Evolutionary conservation across 1,140 invertebrate species (phyloP).

Genomic region (Drosophila truncata): DNA sequence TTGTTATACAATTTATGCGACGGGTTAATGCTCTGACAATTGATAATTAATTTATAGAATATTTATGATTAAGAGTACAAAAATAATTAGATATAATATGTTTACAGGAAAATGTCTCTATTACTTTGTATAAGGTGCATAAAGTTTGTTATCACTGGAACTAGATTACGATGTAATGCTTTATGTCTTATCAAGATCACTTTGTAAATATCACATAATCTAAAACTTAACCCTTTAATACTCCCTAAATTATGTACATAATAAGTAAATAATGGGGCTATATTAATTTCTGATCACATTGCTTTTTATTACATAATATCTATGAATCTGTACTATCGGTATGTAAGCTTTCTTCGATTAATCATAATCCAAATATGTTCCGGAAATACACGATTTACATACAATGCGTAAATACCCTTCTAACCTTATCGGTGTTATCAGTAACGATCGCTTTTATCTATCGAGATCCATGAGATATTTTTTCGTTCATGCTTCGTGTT

Average conservation of each 20-base stretch:
- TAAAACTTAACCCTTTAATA: neutral
- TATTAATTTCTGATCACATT: too few relatives aligned
- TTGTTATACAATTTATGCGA: neutral
- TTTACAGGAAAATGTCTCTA: neutral
- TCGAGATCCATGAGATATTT: conserved; percentile 17
- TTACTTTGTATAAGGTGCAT: neutral
- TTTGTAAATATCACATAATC: neutral
- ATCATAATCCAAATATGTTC: neutral
- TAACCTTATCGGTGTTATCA: conserved; percentile 15
- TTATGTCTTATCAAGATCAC: conserved; percentile 5
- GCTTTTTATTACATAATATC: too few relatives aligned
- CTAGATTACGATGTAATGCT: conserved; percentile 1
- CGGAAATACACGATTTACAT: conserved; percentile 7
- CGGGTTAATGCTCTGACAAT: neutral
- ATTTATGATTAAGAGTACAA: neutral
- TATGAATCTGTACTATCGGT: neutral
- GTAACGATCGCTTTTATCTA: conserved; percentile 28
- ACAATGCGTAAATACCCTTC: conserved; percentile 1
- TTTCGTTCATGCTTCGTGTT: conserved; percentile 18
- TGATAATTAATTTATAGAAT: neutral
- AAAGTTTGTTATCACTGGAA: neutral
- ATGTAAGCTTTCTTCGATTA: neutral
- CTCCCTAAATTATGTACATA: neutral
- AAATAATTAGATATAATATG: neutral
- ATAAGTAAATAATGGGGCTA: neutral